Evolutionary conservation across 2,888 invertebrate species (phyloP).

Genomic region (Zhuqinia jingwanae): DNA sequence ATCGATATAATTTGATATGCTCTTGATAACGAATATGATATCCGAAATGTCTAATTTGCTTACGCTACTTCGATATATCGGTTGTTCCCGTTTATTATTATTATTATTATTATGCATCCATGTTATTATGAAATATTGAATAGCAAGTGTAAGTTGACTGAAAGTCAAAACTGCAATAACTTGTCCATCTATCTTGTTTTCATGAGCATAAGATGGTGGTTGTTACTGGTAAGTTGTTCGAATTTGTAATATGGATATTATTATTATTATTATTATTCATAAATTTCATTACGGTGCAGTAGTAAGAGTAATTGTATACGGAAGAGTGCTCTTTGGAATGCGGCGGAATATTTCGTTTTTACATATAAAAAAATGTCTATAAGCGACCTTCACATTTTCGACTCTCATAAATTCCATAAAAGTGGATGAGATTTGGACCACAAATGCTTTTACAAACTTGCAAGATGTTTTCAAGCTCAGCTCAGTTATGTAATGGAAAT

Average conservation of each 20-base stretch:
- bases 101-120: background rate
- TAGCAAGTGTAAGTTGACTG: conserved; percentile 4
- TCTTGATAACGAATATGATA: too few relatives aligned
- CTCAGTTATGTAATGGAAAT: too few relatives aligned
- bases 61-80: too few relatives aligned
- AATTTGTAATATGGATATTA: conserved; percentile 20
- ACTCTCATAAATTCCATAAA: too few relatives aligned
- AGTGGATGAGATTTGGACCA: too few relatives aligned
- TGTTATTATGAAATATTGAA: conserved; percentile 36
- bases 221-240: background rate
- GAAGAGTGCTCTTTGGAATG: conserved; percentile 57
- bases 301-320: conserved; percentile 10
- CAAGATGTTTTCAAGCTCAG: too few relatives aligned
- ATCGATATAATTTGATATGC: too few relatives aligned
- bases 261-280: background rate
- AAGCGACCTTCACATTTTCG: too few relatives aligned
- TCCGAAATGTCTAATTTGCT: too few relatives aligned
- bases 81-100: too few relatives aligned
- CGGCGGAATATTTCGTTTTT: conserved; percentile 64
- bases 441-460: too few relatives aligned
- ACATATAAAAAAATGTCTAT: too few relatives aligned
- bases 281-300: background rate
- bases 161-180: conserved; percentile 9
- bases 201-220: background rate
- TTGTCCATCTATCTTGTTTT: background rate